Percentiles rank a stretch among this genome's conserved stretches.
These are phyloP conservation scores for Lacanobia wlatinum DNA, from an alignment of 2,888 invertebrate species.

Conservation along the genomic window DNA sequence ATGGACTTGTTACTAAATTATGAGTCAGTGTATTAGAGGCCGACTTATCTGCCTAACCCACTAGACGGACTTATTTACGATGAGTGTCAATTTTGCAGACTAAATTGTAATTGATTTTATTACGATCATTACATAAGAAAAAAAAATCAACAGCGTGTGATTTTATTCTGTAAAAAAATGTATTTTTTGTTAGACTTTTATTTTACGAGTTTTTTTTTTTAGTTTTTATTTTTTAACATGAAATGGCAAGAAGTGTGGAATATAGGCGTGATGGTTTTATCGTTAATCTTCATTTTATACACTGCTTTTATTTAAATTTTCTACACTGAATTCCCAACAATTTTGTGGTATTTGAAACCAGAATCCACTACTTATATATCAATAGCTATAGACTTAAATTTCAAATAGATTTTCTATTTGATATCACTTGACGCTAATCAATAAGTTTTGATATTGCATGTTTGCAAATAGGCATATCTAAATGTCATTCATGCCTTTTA, in stretches of 20 bases:
- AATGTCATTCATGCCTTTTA: background rate
- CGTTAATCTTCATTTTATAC: background rate
- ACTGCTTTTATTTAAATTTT: background rate
- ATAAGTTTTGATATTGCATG: background rate
- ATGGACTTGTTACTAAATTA: slow-evolving; percentile 23
- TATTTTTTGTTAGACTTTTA: background rate
- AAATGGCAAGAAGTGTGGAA: background rate
- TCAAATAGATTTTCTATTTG: background rate
- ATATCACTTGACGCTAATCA: slow-evolving; percentile 3
- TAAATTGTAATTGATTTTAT: background rate
- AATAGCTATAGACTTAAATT: background rate
- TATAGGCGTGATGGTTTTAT: too few relatives aligned
- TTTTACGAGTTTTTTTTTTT: background rate
- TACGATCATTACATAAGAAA: background rate
- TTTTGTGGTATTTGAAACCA: background rate
- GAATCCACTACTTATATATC: background rate
- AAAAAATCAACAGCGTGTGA: background rate
- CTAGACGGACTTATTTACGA: slow-evolving; percentile 6
- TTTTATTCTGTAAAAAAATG: background rate
- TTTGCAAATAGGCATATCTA: background rate
- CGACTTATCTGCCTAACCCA: background rate
- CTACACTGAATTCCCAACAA: too few relatives aligned
- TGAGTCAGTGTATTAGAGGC: background rate
- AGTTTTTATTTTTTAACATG: background rate
- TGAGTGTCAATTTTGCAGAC: background rate